Percentiles rank a stretch among this genome's conserved stretches.
These are phyloP conservation scores for Campoletis sonorensis DNA, from an alignment of 1,140 invertebrate genomes.

Conservation along the genomic window DNA sequence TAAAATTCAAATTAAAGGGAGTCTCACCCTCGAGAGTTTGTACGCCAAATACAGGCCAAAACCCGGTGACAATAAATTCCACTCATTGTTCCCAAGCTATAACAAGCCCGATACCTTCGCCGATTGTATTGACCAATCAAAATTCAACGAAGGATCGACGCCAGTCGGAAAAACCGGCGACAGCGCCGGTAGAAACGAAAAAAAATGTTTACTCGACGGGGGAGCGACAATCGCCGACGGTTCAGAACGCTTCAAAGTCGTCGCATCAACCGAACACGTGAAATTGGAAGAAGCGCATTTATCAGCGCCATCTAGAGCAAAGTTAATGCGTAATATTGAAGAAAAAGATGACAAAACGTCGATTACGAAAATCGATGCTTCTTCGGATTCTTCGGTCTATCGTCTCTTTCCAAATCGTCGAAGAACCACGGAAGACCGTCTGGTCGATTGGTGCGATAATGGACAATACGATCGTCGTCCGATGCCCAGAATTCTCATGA, in stretches of 20 bases:
- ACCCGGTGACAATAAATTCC: constrained; percentile 59
- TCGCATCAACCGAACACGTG: constrained; percentile 69
- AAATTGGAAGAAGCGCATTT: constrained; percentile 78
- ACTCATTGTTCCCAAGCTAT: constrained; percentile 72
- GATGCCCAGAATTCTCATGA: constrained; percentile 22
- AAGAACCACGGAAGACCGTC: constrained; percentile 31
- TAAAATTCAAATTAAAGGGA: background rate
- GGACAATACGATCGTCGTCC: background rate
- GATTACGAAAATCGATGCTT: constrained; percentile 48
- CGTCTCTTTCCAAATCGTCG: constrained; percentile 15
- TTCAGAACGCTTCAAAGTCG: constrained; percentile 54
- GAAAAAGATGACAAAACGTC: constrained; percentile 26
- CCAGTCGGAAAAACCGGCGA: constrained; percentile 33
- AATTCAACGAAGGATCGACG: constrained; percentile 49
- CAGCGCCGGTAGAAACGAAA: too few species aligned
- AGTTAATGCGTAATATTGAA: constrained; percentile 59
- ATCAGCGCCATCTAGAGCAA: constrained; percentile 75
- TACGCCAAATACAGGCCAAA: constrained; percentile 43
- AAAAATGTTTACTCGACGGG: too few species aligned
- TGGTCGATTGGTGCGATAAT: background rate
- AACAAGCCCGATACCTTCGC: constrained; percentile 69
- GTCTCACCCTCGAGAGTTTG: background rate
- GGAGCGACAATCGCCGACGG: constrained; percentile 41
- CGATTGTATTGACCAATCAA: constrained; percentile 62
- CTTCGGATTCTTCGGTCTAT: constrained; percentile 26